These are phyloP conservation scores for Pedionomus torquatus DNA, from an alignment of 2,113 vertebrate species.

Conservation along the genomic window DNA sequence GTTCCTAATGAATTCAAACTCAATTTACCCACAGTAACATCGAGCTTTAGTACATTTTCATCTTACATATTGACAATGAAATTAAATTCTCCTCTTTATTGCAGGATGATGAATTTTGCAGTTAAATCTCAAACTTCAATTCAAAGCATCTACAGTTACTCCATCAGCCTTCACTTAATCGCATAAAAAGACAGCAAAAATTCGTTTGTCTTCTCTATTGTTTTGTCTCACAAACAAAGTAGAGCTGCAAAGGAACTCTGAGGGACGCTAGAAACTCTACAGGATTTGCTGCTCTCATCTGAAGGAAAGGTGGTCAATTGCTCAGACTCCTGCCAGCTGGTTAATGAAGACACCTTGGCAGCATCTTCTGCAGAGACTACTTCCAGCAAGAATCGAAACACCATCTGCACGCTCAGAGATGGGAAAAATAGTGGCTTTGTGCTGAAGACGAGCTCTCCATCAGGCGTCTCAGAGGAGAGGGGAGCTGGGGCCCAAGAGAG, in stretches of 20 bases:
- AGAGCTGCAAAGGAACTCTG: background rate
- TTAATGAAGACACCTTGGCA: background rate
- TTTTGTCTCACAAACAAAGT: background rate
- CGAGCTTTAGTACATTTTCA: background rate
- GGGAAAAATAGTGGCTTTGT: background rate
- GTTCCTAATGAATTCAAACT: constrained; percentile 43
- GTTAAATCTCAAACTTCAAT: background rate
- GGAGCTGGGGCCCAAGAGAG: background rate
- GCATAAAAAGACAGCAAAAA: background rate
- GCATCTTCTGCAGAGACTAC: background rate
- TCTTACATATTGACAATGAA: background rate
- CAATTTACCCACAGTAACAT: background rate
- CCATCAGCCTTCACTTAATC: background rate
- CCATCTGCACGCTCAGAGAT: background rate
- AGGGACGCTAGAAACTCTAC: background rate
- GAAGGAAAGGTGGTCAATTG: background rate
- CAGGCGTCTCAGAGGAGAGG: accelerated
- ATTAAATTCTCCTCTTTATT: background rate
- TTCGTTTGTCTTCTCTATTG: background rate
- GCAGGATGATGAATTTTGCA: constrained; percentile 6
- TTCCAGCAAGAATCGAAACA: background rate
- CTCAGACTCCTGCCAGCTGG: background rate
- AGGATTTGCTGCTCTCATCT: background rate
- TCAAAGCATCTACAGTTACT: background rate
- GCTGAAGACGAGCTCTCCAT: background rate